Evolutionary conservation across 2,888 invertebrate species (phyloP).

Genomic region (Dermolepida albohirtum): DNA sequence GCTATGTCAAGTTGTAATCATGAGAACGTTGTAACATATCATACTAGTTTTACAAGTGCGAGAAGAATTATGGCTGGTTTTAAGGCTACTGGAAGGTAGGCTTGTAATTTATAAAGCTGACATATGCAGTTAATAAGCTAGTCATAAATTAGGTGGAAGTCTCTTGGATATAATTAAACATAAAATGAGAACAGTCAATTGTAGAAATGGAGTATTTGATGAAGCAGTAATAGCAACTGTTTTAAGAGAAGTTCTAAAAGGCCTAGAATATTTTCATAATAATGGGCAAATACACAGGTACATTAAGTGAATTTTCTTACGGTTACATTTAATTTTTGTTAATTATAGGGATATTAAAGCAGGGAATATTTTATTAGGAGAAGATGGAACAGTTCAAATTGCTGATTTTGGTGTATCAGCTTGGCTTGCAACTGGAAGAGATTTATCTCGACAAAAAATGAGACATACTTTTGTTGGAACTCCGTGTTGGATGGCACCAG

Average conservation of each 20-base stretch:
- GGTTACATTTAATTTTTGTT: slow-evolving; percentile 7
- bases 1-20: slow-evolving; percentile 99
- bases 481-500: slow-evolving; percentile 99
- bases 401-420: slow-evolving; percentile 99
- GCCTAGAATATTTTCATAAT: slow-evolving; percentile 97
- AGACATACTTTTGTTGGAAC: slow-evolving; percentile 99
- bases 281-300: slow-evolving; percentile 99
- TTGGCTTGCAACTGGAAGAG: slow-evolving; percentile 95
- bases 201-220: slow-evolving; percentile 96
- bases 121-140: slow-evolving; percentile 1
- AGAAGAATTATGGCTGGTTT: slow-evolving; percentile 96
- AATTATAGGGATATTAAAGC: slow-evolving; percentile 91
- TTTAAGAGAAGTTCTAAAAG: slow-evolving; percentile 93
- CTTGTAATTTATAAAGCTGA: slow-evolving; percentile 20
- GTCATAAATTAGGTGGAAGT: slow-evolving; percentile 75
- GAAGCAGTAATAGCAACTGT: slow-evolving; percentile 98
- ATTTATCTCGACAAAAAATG: slow-evolving; percentile 92
- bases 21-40: slow-evolving; percentile 98
- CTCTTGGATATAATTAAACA: slow-evolving; percentile 93
- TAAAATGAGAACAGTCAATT: slow-evolving; percentile 91
- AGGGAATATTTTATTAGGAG: slow-evolving; percentile 96
- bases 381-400: slow-evolving; percentile 97
- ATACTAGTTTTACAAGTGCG: slow-evolving; percentile 98
- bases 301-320: slow-evolving; percentile 22
- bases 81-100: slow-evolving; percentile 88